Conservation (phyloP, 1,140 invertebrate genomes). For the Leptopilina boulardi region DNA sequence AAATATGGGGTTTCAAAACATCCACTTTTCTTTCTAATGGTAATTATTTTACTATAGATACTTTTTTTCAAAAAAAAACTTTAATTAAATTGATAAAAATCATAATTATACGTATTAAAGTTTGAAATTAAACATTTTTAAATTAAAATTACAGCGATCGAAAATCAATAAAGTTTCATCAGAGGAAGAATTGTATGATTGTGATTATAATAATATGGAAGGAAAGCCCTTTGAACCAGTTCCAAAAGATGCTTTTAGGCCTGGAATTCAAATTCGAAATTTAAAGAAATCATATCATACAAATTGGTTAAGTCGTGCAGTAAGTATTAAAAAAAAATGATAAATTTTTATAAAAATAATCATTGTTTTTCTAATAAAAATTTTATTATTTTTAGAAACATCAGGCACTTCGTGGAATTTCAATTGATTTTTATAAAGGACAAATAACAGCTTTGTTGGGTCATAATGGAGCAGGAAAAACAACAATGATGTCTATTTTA, state of each 20-base stretch:
- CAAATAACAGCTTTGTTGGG: conserved; percentile 85
- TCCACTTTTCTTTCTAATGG: conserved; percentile 76
- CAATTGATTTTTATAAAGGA: conserved; percentile 80
- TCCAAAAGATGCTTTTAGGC: conserved; percentile 47
- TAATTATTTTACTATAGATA: conserved; percentile 47
- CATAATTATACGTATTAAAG: too few species aligned
- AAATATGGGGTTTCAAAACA: conserved; percentile 75
- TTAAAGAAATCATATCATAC: conserved; percentile 69
- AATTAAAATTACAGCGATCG: conserved; percentile 51
- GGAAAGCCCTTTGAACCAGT: conserved; percentile 67
- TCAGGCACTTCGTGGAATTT: conserved; percentile 70
- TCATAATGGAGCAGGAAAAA: conserved; percentile 90
- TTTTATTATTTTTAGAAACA: conserved; percentile 49
- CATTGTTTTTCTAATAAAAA: neutral
- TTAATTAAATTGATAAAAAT: too few species aligned
- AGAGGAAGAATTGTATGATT: conserved; percentile 52
- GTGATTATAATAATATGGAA: conserved; percentile 54
- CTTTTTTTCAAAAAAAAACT: neutral
- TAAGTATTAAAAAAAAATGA: conserved; percentile 50
- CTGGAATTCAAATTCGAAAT: conserved; percentile 71
- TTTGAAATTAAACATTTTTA: too few species aligned
- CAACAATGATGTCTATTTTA: conserved; percentile 84
- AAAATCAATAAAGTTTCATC: conserved; percentile 66
- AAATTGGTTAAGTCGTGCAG: conserved; percentile 58
- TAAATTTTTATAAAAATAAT: conserved; percentile 2